Evolutionary conservation across 92 coral and sea anemone species (phyloP).

Genomic region (Virgularia gustaviana): DNA sequence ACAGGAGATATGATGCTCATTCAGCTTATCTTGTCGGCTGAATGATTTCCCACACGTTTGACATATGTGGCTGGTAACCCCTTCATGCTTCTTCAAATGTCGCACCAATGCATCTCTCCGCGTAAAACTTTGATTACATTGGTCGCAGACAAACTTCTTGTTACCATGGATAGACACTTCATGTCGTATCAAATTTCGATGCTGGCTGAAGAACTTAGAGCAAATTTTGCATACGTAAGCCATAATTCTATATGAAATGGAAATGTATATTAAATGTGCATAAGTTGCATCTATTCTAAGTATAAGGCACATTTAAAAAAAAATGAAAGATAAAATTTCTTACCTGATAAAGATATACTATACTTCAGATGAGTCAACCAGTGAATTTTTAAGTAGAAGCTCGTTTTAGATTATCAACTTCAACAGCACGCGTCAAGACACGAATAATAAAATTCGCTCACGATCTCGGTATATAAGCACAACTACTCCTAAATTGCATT

Average conservation of each 20-base stretch:
- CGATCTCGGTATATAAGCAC: too few species aligned
- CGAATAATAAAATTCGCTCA: too few species aligned
- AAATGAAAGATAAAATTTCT: too few species aligned
- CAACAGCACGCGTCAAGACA: too few species aligned
- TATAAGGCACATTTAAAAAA: too few species aligned
- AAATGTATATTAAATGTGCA: background rate
- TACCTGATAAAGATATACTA: too few species aligned
- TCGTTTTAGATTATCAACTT: too few species aligned
- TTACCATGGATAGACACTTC: conserved; percentile 25
- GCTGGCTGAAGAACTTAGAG: conserved; percentile 2
- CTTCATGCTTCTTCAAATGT: conserved; percentile 6
- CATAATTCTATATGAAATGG: background rate
- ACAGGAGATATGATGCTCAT: background rate
- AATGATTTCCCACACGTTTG: background rate
- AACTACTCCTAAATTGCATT: too few species aligned
- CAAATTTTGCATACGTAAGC: conserved; percentile 3
- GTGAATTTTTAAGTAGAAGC: too few species aligned
- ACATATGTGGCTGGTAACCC: background rate
- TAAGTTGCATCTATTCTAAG: too few species aligned
- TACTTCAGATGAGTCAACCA: too few species aligned
- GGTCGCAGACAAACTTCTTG: conserved; percentile 15
- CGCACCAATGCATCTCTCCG: conserved; percentile 31
- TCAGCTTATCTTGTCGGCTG: background rate
- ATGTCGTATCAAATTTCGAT: conserved; percentile 22
- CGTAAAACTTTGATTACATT: conserved; percentile 13